Percentiles rank a stretch among this genome's conserved stretches.
These are phyloP conservation scores for Notarius lentiginosus DNA, from an alignment of 2,113 vertebrate species.

Conservation along the genomic window DNA sequence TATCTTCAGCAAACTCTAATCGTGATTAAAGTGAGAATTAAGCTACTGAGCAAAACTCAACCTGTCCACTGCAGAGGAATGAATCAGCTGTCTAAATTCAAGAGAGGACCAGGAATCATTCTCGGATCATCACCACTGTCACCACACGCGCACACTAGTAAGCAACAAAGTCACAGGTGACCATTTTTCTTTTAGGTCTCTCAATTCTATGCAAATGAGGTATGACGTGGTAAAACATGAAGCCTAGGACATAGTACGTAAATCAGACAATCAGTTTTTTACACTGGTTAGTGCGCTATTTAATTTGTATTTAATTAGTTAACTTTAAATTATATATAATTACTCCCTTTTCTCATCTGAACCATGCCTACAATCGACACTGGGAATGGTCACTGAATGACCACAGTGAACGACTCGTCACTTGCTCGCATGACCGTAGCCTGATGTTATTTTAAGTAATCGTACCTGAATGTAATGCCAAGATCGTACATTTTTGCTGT, in stretches of 20 bases:
- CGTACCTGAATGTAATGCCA: not conserved
- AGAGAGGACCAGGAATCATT: not conserved
- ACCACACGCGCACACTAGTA: not conserved
- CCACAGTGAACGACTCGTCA: not conserved
- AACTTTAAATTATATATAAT: not conserved
- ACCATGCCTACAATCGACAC: not conserved
- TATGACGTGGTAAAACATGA: not conserved
- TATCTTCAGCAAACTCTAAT: constrained; percentile 15
- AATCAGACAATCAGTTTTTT: not conserved
- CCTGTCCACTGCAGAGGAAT: not conserved
- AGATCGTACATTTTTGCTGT: not conserved
- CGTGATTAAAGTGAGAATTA: not conserved
- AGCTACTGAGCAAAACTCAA: not conserved
- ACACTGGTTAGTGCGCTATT: not conserved
- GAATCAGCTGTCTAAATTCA: not conserved
- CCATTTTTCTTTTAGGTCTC: not conserved
- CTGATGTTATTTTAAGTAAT: not conserved
- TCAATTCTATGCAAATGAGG: not conserved
- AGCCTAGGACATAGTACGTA: not conserved
- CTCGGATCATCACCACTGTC: not conserved
- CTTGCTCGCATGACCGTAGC: not conserved
- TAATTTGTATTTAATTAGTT: not conserved
- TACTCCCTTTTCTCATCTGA: not conserved
- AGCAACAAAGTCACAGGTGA: too few species aligned
- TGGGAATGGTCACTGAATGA: not conserved